Evolutionary conservation across 1,140 invertebrate species (phyloP), one percentile per base, ranked within the genome.

Genomic region (Zelostemma sp.): DNA sequence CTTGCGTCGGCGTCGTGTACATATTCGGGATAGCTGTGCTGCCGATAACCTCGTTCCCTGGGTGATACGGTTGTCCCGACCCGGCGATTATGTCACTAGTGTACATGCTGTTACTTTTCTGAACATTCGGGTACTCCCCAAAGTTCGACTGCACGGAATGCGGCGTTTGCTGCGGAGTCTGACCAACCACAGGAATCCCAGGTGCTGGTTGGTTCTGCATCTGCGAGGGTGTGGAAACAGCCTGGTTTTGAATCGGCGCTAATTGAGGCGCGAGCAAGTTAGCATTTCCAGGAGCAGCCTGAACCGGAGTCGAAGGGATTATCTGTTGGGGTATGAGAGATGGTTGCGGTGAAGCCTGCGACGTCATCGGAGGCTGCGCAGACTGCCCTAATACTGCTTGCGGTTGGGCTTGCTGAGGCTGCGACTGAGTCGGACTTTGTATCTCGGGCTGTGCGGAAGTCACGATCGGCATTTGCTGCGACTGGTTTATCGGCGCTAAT

Each of bases 11-110:
- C 47, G 85, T 82, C 9, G 67, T 77, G 35, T 84, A 81, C 64
- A 84, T 79, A 40, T 77, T 83, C 3, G 82, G 75, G 31, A 84
- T 78, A 0, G 75, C 82, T 8, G 71, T 84, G 35, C 77, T 80
- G 16, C 73, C 79, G 43, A 82, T 62, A 0, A 84, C 74, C 12
- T 83, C 79, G 46, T 74, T 74, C 5, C 72, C 62, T 31, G 77
- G 21, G 21, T 76, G 80, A 58, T 82, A 80, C 35, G 75, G 70
- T 50, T 81, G 81, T 14, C 71, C 76, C 8, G 79, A 74, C 11
- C 70, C 73, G n/a, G 78, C 74, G 1, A 80, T 59, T 64, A 80
- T 74, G 0, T 83, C 77, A 43, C 65, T 79, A 6, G 75, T 31
- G 56, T 82, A 82, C n/a, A 78, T 73, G 41, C 49, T 80, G 58